Base-by-base conservation (phyloP, 23 tunicate genomes). In the Clavelina lepadiformis region DNA sequence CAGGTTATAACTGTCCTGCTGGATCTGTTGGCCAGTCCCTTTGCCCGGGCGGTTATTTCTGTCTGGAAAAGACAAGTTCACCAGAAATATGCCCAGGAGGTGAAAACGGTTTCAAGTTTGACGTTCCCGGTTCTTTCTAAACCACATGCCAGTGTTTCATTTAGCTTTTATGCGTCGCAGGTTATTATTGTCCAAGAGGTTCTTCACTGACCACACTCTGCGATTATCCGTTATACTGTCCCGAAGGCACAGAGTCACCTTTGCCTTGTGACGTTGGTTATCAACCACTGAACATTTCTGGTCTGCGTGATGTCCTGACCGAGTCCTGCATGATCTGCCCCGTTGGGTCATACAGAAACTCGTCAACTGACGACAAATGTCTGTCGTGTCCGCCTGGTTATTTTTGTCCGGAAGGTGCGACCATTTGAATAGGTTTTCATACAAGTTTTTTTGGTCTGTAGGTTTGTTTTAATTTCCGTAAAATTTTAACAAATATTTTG, bases 351-450 rank as follows among this genome's bases (percentile, higher is more conserved):
- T 94, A 74, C 51, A 63, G 99, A 50, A 86, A 80, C 44, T 80
- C 95, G 15, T 74, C 94, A 8, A 74, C 47, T 1, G 95, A 75
- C 2, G 72, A 63, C 66, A 82, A 80, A 36, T 94, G 99, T 67
- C 64, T 46, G 58, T 91, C 99, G 8, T 94, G 99, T 51, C 99
- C 99, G 23, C 91, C 99, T 25, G 99, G 99, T n/a, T 86, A 69
- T 52, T 94, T 26, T 58, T 94, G 99, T 73, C 99, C 99, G n/a
- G 91, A 74, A 80, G 99, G 99, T 81, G 19, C 3, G 8, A 56
- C 28, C 49, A 8, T 41, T 41, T 41, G 49, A 41, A 41, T 8
- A 41, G 15, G 15, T 41, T 15, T 15, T 11, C 13, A 41, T 6
- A 53, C 6, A 20, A 11, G 20, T 6, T 53, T 53, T 53, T 53